phyloP scores from a whole-genome alignment of 92 coral and sea anemone genomes.

The Desmophyllum pertusum region DNA sequence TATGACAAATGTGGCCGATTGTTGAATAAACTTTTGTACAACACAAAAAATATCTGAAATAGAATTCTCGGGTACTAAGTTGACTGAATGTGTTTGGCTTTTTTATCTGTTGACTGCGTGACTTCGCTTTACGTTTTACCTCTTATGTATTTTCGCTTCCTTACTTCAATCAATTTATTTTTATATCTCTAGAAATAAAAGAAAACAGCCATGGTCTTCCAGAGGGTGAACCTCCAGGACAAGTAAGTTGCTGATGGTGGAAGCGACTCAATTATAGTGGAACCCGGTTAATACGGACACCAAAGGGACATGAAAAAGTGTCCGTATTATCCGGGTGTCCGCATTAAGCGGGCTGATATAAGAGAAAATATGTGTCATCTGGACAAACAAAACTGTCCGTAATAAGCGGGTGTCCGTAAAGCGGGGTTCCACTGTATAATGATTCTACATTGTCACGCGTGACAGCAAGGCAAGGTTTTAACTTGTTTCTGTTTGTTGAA shows the following conservation, averaged over 20 bases:
- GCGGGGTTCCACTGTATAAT: too few relatives aligned
- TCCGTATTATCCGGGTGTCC: too few relatives aligned
- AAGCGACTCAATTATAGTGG: not conserved
- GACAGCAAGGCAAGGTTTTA: too few relatives aligned
- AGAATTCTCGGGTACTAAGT: not conserved
- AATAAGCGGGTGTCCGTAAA: too few relatives aligned
- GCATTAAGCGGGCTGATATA: too few relatives aligned
- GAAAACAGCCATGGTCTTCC: conserved; percentile 67
- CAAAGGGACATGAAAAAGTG: too few relatives aligned
- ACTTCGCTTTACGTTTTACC: not conserved
- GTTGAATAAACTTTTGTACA: too few relatives aligned
- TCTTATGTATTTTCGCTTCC: not conserved
- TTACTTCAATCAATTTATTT: not conserved
- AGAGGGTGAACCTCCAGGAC: conserved; percentile 76
- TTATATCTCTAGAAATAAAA: conserved; percentile 5
- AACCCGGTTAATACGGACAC: too few relatives aligned
- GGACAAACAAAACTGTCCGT: too few relatives aligned
- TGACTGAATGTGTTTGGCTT: not conserved
- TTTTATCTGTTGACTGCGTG: not conserved
- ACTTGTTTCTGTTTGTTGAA: not conserved
- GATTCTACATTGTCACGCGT: not conserved
- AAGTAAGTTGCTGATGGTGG: conserved; percentile 42
- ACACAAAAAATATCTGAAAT: too few relatives aligned
- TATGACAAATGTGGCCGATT: too few relatives aligned
- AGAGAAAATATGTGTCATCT: too few relatives aligned